Evolutionary conservation across 2,888 invertebrate species (phyloP), one percentile per base, ranked within the genome.

Genomic region (Brenthis hecate): DNA sequence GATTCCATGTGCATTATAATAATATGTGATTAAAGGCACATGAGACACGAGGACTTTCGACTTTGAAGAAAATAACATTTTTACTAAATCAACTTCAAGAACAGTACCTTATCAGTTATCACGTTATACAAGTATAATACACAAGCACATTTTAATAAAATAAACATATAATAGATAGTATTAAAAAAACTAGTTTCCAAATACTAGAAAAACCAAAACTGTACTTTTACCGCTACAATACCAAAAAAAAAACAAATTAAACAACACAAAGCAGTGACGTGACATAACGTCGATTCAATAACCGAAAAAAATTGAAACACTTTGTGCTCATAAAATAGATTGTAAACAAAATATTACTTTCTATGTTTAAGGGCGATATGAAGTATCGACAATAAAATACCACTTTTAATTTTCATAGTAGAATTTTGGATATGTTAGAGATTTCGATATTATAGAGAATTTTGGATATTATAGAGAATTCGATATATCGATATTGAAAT

Each of bases 261-360:
- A 58, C 58, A 58, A 32, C 47, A 58, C 60, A 60, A 60, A 50
- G 60, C n/a, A 60, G 50, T 60, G 60, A 60, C 60, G 48, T 60
- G 60, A 60, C 50, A 60, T 50, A 50, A 60, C 50, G 50, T 60
- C 50, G 60, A 28, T 60, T n/a, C 50, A n/a, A 43, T 43, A 43
- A 43, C 36, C 36, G 36, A 43, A 60, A 50, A 60, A 60, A n/a
- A 60, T 32, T 28, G n/a, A 50, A 48, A 50, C 6, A 14, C 11
- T 60, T 60, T 60, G 6, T 50, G 6, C n/a, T 50, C 28, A 60
- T 32, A 60, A 50, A 60, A 13, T 60, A 50, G 50, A 50, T 50
- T 60, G 50, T 50, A 50, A 60, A 50, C 28, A 50, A 60, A 60
- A 50, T 50, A 50, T 32, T 60, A 32, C 60, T 60, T 60, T 60